These are phyloP conservation scores for Ellobius talpinus DNA, from an alignment of 2,113 vertebrate genomes.

Conservation along the genomic window DNA sequence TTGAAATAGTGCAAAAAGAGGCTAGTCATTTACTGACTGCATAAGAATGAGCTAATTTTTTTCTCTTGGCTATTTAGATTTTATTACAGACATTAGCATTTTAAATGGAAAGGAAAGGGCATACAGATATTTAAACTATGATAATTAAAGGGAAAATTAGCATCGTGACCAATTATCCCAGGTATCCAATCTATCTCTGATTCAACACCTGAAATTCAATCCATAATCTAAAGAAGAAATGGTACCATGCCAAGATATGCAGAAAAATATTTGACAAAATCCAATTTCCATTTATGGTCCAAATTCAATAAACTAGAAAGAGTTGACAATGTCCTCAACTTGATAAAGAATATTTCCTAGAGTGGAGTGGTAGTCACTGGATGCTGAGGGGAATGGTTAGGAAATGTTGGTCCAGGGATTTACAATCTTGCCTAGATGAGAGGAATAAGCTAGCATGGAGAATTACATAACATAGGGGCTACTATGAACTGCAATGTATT, in stretches of 20 bases:
- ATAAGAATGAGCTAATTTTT: background rate
- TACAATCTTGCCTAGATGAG: background rate
- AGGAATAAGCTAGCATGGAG: background rate
- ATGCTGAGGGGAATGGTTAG: background rate
- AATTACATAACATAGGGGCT: background rate
- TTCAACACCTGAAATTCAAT: conserved; percentile 23
- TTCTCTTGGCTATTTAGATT: conserved; percentile 11
- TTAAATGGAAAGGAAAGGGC: background rate
- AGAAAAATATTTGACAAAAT: conserved; percentile 42
- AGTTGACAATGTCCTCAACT: background rate
- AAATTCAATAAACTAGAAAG: conserved; percentile 7
- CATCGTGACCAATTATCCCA: background rate
- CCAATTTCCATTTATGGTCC: background rate
- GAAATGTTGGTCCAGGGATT: background rate
- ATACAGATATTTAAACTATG: conserved; percentile 36
- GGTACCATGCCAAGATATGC: background rate
- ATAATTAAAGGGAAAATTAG: background rate
- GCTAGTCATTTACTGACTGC: background rate
- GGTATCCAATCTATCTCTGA: background rate
- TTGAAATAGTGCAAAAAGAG: background rate
- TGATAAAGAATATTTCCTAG: background rate
- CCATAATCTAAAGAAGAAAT: background rate
- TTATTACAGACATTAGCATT: background rate
- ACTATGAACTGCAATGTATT: background rate
- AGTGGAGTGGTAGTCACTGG: background rate